Conservation (phyloP, 2,888 invertebrate genomes). For the Entomobrya proxima region DNA sequence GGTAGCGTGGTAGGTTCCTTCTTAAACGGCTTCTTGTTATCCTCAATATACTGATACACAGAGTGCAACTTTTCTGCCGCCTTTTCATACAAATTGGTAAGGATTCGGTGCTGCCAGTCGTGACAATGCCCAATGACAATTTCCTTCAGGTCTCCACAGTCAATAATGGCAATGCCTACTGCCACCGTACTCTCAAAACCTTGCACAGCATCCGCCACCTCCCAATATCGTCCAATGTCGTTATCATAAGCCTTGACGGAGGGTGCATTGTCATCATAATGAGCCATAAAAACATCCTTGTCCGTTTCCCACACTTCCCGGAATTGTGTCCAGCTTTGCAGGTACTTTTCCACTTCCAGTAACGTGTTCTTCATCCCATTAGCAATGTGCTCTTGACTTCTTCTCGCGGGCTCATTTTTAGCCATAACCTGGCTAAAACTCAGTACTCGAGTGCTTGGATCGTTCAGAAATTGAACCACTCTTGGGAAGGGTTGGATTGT, state of each 20-base stretch:
- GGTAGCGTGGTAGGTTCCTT: constrained; percentile 85
- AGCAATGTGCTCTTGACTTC: constrained; percentile 62
- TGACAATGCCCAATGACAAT: constrained; percentile 70
- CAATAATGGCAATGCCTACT: constrained; percentile 88
- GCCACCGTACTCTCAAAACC: constrained; percentile 87
- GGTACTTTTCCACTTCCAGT: constrained; percentile 78
- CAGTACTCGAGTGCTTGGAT: constrained; percentile 50
- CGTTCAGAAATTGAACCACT: constrained; percentile 62
- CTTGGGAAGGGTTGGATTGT: constrained; percentile 70
- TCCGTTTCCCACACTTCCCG: constrained; percentile 89
- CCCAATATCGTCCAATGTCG: constrained; percentile 86
- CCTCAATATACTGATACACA: constrained; percentile 82
- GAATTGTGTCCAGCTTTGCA: constrained; percentile 86
- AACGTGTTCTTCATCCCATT: constrained; percentile 76
- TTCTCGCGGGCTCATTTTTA: not conserved
- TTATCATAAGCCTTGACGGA: constrained; percentile 86
- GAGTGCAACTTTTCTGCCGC: constrained; percentile 82
- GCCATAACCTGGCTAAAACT: constrained; percentile 64
- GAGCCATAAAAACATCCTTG: constrained; percentile 85
- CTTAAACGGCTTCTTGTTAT: constrained; percentile 79
- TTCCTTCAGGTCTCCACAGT: constrained; percentile 87
- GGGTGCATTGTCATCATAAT: constrained; percentile 81
- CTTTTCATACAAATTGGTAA: constrained; percentile 79
- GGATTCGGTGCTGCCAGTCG: constrained; percentile 81
- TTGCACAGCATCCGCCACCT: constrained; percentile 87